phyloP scores from a whole-genome alignment of 2,113 vertebrate species.

The Verasper variegatus region DNA sequence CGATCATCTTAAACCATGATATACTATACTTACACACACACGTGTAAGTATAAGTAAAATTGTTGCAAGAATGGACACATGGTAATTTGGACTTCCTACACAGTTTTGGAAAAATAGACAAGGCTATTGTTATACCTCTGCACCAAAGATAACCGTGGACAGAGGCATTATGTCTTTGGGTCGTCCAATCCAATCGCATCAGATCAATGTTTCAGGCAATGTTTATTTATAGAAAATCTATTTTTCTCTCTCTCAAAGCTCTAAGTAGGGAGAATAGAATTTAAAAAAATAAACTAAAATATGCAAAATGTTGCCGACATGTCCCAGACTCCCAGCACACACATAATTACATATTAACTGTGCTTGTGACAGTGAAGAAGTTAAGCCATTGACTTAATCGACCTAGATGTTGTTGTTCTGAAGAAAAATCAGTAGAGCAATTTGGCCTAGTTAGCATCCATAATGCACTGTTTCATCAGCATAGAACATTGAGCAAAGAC shows the following conservation, averaged over 20 bases:
- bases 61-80: not conserved
- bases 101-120: not conserved
- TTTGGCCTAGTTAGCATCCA: not conserved
- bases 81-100: not conserved
- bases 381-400: not conserved
- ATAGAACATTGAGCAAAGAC: not conserved
- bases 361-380: not conserved
- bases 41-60: too few species aligned
- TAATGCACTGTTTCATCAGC: not conserved
- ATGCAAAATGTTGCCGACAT: not conserved
- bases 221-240: not conserved
- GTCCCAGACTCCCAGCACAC: not conserved
- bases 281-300: not conserved
- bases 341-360: not conserved
- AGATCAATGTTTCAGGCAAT: slow-evolving; percentile 1
- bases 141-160: not conserved
- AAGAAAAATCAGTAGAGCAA: not conserved
- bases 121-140: not conserved
- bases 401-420: not conserved
- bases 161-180: not conserved
- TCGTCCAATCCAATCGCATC: not conserved
- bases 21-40: too few species aligned
- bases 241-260: not conserved
- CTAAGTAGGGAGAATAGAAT: not conserved
- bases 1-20: not conserved